These are phyloP conservation scores for Pomacea maculata DNA, from an alignment of 1,140 invertebrate species.

Conservation along the genomic window DNA sequence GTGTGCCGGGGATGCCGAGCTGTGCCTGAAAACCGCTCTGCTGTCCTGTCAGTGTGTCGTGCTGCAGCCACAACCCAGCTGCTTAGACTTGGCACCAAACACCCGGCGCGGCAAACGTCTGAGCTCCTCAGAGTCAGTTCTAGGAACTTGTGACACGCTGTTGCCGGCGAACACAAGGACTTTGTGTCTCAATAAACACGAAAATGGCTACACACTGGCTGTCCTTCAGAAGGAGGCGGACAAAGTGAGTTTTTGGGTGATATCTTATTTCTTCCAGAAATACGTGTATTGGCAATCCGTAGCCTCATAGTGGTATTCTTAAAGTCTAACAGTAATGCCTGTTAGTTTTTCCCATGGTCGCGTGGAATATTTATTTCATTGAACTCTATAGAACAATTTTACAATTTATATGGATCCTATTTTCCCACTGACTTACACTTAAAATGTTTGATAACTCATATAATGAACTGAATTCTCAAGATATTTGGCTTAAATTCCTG, in stretches of 20 bases:
- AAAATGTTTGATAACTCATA: too few relatives aligned
- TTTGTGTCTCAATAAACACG: constrained; percentile 13
- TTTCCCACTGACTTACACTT: too few relatives aligned
- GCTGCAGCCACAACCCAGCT: constrained; percentile 3
- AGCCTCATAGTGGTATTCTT: too few relatives aligned
- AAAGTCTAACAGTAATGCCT: too few relatives aligned
- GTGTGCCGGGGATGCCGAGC: neutral
- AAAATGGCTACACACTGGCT: constrained; percentile 8
- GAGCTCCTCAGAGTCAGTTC: too few relatives aligned
- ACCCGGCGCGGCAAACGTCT: neutral
- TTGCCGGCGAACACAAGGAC: neutral
- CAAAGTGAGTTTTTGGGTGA: neutral
- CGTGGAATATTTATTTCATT: too few relatives aligned
- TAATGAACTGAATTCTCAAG: too few relatives aligned
- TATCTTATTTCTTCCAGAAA: neutral
- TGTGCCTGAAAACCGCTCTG: neutral
- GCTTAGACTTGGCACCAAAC: neutral
- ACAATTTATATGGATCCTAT: too few relatives aligned
- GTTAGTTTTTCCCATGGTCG: too few relatives aligned
- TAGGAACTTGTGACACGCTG: neutral
- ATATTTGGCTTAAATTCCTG: too few relatives aligned
- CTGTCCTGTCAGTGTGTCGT: neutral
- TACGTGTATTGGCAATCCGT: too few relatives aligned
- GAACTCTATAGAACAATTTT: too few relatives aligned
- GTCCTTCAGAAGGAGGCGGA: neutral